Base-by-base conservation (phyloP, 2,888 invertebrate genomes). In the Cataglyphis altisquamis region DNA sequence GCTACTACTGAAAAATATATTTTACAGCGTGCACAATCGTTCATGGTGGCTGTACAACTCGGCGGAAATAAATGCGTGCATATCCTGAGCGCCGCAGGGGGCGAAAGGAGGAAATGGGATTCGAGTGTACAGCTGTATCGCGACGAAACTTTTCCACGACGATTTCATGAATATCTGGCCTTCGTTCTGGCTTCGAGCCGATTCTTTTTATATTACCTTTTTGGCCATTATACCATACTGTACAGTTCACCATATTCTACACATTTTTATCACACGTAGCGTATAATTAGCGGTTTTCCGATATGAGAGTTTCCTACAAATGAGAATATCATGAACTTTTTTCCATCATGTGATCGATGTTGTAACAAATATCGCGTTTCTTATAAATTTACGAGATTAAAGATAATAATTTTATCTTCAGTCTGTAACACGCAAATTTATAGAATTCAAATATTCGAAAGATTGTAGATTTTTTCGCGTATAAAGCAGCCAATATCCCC, bases 131-230 rank as follows among this genome's bases (percentile, higher is more conserved):
- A 70, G 90, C 86, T 84, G 88, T 84, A 84, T 83, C 72, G 60
- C 64, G 60, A 75, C 78, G 87, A 90, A 87, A 88, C 86, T 87
- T 90, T 89, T 85, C 85, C 78, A 81, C 86, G 84, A 88, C 86
- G 88, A 88, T 89, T 86, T 85, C 85, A 87, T 84, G 90, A 86
- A 89, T 89, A 89, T 83, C 82, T 85, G 81, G 73, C 62, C 84
- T 48, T 15, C 78, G 74, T 75, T 74, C 70, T 78, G 88, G 81
- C 85, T 82, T 66, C 78, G 70, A 78, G 82, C 82, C 84, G 86
- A 60, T 41, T 52, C 74, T 62, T 63, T 81, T 62, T 52, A 10
- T 52, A 62, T 60, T 18, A 55, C 55, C 41, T 39, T 15, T 55
- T 67, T 48, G 25, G 32, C 52, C 63, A 60, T 84, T 62, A 83